Percentiles rank a stretch among this genome's conserved stretches.
These are phyloP conservation scores for Sylvia borin DNA, from an alignment of 2,797 vertebrate genomes.

Conservation along the genomic window DNA sequence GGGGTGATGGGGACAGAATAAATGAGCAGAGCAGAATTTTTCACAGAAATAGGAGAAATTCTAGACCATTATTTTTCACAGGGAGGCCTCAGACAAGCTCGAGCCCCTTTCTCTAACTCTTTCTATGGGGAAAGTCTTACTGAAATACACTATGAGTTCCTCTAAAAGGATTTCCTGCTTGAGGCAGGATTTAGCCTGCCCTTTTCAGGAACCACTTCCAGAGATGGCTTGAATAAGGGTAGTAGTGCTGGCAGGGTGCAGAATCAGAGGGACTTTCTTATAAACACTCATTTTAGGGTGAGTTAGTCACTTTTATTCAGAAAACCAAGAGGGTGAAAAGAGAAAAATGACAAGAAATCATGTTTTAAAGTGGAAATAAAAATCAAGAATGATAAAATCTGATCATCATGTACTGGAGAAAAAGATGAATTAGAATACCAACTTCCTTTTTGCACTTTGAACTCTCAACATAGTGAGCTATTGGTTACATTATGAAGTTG, in stretches of 20 bases:
- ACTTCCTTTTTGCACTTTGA: not conserved
- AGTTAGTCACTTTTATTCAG: not conserved
- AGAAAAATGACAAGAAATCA: not conserved
- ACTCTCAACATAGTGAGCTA: not conserved
- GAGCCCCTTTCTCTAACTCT: not conserved
- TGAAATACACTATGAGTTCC: not conserved
- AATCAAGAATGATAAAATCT: not conserved
- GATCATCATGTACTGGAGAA: not conserved
- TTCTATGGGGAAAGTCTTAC: not conserved
- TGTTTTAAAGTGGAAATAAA: not conserved
- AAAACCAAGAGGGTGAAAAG: not conserved
- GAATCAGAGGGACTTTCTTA: not conserved
- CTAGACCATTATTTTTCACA: not conserved
- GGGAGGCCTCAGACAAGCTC: not conserved
- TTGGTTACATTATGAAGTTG: not conserved
- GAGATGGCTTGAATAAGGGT: not conserved
- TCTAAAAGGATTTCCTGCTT: not conserved
- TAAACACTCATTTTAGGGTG: not conserved
- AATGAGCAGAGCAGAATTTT: not conserved
- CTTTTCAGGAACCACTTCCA: not conserved
- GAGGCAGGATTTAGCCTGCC: not conserved
- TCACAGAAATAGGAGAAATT: not conserved
- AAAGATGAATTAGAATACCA: not conserved
- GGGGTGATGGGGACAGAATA: not conserved
- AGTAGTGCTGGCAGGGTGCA: not conserved